Conservation (phyloP, 2,113 vertebrate genomes). For the Festucalex cinctus region DNA sequence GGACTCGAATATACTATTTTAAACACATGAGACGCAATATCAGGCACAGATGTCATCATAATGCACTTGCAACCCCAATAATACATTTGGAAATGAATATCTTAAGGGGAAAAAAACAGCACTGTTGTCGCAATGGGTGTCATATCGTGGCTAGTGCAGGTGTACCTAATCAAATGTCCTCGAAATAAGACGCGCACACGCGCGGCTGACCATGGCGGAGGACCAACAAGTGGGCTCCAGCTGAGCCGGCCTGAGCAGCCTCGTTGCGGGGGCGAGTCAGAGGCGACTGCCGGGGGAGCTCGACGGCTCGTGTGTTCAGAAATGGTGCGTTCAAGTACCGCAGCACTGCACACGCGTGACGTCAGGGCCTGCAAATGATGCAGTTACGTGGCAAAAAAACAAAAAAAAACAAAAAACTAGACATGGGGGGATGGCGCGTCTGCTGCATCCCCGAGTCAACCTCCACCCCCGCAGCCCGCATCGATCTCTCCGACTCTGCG, state of each 20-base stretch:
- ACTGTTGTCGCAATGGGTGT: background rate
- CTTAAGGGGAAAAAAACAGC: background rate
- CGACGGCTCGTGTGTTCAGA: background rate
- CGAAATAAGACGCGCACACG: background rate
- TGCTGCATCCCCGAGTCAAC: background rate
- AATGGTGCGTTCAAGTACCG: slow-evolving; percentile 6
- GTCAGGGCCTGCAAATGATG: background rate
- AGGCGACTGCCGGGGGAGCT: background rate
- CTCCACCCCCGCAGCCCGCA: background rate
- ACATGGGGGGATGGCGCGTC: background rate
- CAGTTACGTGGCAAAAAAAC: background rate
- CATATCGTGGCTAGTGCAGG: background rate
- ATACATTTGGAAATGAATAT: background rate
- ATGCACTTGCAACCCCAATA: background rate
- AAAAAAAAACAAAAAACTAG: too few species aligned
- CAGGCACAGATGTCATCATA: background rate
- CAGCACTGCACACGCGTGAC: background rate
- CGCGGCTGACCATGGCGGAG: background rate
- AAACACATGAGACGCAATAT: background rate
- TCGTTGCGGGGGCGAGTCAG: background rate
- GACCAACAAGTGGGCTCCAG: slow-evolving; percentile 7
- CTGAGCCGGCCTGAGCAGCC: background rate
- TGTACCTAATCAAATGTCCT: slow-evolving; percentile 2
- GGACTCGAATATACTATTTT: background rate
- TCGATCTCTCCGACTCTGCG: too few species aligned